Evolutionary conservation across 2,797 vertebrate genomes (phyloP).

Genomic region (Pempheris klunzingeri): DNA sequence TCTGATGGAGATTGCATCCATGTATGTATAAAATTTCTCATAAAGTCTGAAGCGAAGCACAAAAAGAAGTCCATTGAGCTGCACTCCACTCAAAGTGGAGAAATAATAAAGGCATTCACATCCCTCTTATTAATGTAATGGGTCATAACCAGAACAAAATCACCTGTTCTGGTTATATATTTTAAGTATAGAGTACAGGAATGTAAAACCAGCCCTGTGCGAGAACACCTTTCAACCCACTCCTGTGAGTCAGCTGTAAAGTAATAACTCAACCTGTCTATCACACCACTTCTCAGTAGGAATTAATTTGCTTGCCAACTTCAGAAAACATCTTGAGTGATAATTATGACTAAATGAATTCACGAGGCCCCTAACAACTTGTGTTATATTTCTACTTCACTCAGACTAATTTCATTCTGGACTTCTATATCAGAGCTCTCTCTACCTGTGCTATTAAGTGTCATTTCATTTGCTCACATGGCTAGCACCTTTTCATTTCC

Average conservation of each 20-base stretch:
- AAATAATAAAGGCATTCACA: neutral
- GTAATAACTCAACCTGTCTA: slow-evolving; percentile 35
- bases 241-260: slow-evolving; percentile 32
- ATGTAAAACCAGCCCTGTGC: slow-evolving; percentile 7
- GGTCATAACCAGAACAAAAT: slow-evolving; percentile 14
- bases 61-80: slow-evolving; percentile 24
- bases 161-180: neutral
- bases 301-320: slow-evolving; percentile 8
- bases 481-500: slow-evolving; percentile 1
- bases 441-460: neutral
- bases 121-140: slow-evolving; percentile 5
- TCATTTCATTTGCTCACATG: slow-evolving; percentile 1
- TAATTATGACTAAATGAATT: slow-evolving; percentile 37
- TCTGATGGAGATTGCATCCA: slow-evolving; percentile 7
- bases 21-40: slow-evolving; percentile 26
- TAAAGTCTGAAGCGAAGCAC: slow-evolving; percentile 6
- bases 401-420: slow-evolving; percentile 25
- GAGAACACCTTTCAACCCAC: slow-evolving; percentile 21
- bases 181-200: neutral
- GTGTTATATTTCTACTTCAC: slow-evolving; percentile 18
- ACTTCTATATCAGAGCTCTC: slow-evolving; percentile 12
- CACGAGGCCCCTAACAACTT: neutral
- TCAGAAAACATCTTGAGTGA: slow-evolving; percentile 15
- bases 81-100: neutral
- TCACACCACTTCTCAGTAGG: slow-evolving; percentile 20